Conservation (phyloP, 2,888 invertebrate species). For the Xestobium rufovillosum region DNA sequence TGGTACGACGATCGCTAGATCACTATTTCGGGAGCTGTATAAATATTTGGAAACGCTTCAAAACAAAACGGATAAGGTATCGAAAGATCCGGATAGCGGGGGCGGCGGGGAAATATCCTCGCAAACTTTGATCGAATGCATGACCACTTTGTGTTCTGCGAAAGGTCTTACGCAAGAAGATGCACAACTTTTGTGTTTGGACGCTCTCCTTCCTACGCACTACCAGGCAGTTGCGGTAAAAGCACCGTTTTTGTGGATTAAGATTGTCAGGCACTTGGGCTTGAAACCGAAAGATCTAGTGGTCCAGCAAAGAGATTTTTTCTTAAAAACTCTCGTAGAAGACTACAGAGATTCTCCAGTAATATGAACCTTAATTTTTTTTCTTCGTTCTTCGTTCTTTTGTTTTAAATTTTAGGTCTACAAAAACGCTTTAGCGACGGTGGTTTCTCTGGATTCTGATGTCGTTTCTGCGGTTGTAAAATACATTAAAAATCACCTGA, state of each 20-base stretch:
- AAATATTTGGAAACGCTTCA: slow-evolving; percentile 58
- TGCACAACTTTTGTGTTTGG: slow-evolving; percentile 54
- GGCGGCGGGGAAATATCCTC: too few species aligned
- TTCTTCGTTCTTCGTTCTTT: neutral
- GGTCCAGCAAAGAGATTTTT: slow-evolving; percentile 48
- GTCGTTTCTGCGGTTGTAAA: slow-evolving; percentile 59
- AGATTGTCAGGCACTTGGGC: slow-evolving; percentile 51
- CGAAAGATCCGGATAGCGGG: slow-evolving; percentile 10
- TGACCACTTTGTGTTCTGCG: slow-evolving; percentile 41
- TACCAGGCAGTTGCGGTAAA: slow-evolving; percentile 59
- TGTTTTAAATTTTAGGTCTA: slow-evolving; percentile 41
- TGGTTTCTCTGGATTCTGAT: slow-evolving; percentile 58
- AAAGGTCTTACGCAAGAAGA: slow-evolving; percentile 43
- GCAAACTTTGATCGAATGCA: slow-evolving; percentile 40
- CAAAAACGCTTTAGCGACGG: slow-evolving; percentile 65
- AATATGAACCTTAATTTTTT: slow-evolving; percentile 19
- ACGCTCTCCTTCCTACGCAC: slow-evolving; percentile 64
- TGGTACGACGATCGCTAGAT: slow-evolving; percentile 54
- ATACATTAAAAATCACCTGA: slow-evolving; percentile 52
- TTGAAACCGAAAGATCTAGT: slow-evolving; percentile 56
- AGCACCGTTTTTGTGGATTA: slow-evolving; percentile 61
- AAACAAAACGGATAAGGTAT: too few species aligned
- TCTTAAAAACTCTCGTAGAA: slow-evolving; percentile 56
- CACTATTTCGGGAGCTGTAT: slow-evolving; percentile 59
- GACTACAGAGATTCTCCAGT: slow-evolving; percentile 39